Conservation (phyloP, 2,113 vertebrate species). For the Esox niger region DNA sequence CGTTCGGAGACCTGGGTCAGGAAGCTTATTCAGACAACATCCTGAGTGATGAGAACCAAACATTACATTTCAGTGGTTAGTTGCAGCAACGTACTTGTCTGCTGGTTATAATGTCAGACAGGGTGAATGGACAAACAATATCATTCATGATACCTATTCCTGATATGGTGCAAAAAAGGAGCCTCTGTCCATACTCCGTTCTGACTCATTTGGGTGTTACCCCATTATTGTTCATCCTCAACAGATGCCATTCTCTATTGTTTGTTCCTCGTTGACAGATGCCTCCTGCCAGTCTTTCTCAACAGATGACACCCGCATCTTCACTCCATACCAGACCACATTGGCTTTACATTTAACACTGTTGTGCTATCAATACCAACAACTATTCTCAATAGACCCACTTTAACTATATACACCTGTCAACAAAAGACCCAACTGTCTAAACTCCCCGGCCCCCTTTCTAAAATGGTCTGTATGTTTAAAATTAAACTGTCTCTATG, state of each 20-base stretch:
- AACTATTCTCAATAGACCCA: neutral
- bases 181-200: constrained; percentile 4
- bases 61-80: neutral
- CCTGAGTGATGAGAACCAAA: neutral
- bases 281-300: constrained; percentile 14
- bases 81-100: neutral
- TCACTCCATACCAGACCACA: constrained; percentile 17
- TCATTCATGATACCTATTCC: neutral
- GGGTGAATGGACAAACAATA: neutral
- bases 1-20: constrained; percentile 43
- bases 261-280: constrained; percentile 21
- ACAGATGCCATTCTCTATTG: constrained; percentile 11
- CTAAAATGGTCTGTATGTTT: too few species aligned
- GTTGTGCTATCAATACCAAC: neutral
- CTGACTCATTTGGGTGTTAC: constrained; percentile 6
- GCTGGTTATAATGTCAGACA: too few species aligned
- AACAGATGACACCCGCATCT: constrained; percentile 33
- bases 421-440: constrained; percentile 19
- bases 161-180: neutral
- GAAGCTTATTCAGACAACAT: constrained; percentile 35
- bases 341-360: constrained; percentile 12
- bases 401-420: neutral
- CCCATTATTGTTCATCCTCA: constrained; percentile 1
- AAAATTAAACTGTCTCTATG: too few species aligned
- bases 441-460: constrained; percentile 24